Conservation (phyloP, 2,888 invertebrate genomes). For the Hesperia comma region DNA sequence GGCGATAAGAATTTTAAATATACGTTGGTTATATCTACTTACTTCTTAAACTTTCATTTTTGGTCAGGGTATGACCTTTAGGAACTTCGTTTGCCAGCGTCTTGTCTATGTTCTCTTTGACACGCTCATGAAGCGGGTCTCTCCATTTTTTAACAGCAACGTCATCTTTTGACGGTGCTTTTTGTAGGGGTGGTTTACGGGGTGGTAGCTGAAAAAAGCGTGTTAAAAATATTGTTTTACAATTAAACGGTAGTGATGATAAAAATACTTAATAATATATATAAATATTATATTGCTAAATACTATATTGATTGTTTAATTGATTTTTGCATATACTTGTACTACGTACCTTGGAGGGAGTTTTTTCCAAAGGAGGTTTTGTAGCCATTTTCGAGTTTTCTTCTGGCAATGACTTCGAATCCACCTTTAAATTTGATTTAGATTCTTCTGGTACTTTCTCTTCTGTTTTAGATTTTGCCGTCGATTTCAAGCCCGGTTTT, state of each 20-base stretch:
- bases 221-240: background rate
- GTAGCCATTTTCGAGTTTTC: constrained; percentile 73
- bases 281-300: no score
- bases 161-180: constrained; percentile 78
- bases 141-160: constrained; percentile 78
- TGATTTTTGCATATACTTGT: no score
- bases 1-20: no score
- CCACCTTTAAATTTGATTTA: constrained; percentile 53
- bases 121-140: constrained; percentile 78
- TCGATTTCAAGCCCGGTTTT: constrained; percentile 48
- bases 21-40: constrained; percentile 50
- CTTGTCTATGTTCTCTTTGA: constrained; percentile 81
- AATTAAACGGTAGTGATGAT: background rate
- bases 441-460: constrained; percentile 50
- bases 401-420: constrained; percentile 45
- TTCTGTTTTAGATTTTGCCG: constrained; percentile 44
- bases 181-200: constrained; percentile 74
- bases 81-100: constrained; percentile 77
- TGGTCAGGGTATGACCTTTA: constrained; percentile 79
- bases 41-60: constrained; percentile 82
- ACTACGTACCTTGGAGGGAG: constrained; percentile 67
- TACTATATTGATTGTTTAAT: no score
- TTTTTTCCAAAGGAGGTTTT: constrained; percentile 73
- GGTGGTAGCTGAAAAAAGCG: constrained; percentile 76
- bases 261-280: no score